Evolutionary conservation across 2,113 vertebrate genomes (phyloP).

Genomic region (Lepus europaeus): DNA sequence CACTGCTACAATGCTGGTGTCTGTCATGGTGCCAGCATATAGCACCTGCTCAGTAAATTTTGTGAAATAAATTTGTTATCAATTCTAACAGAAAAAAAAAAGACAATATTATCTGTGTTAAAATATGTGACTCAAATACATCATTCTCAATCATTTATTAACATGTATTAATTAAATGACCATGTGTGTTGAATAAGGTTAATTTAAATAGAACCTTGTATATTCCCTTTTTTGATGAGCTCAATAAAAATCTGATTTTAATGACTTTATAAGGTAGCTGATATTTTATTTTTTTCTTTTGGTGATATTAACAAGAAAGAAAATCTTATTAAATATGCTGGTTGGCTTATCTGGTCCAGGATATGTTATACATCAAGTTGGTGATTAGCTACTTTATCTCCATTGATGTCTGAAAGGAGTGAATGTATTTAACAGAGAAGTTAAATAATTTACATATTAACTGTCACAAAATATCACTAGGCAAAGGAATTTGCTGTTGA

Average conservation of each 20-base stretch:
- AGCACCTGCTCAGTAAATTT: slow-evolving; percentile 31
- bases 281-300: slow-evolving; percentile 34
- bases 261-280: slow-evolving; percentile 25
- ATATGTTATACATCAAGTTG: background rate
- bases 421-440: slow-evolving; percentile 52
- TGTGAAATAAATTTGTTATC: slow-evolving; percentile 33
- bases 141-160: slow-evolving; percentile 45
- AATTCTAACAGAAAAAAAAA: background rate
- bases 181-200: background rate
- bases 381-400: slow-evolving; percentile 28
- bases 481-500: slow-evolving; percentile 45
- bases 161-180: background rate
- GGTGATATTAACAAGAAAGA: slow-evolving; percentile 38
- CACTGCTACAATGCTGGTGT: background rate
- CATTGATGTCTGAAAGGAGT: slow-evolving; percentile 21
- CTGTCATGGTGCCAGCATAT: background rate
- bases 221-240: background rate
- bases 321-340: background rate
- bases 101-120: background rate
- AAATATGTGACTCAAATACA: slow-evolving; percentile 44
- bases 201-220: slow-evolving; percentile 34
- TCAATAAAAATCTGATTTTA: slow-evolving; percentile 52
- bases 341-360: background rate
- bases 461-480: slow-evolving; percentile 17
- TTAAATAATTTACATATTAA: slow-evolving; percentile 72